Base-by-base conservation (phyloP, 2,888 invertebrate species). In the Liodrosophila aerea region DNA sequence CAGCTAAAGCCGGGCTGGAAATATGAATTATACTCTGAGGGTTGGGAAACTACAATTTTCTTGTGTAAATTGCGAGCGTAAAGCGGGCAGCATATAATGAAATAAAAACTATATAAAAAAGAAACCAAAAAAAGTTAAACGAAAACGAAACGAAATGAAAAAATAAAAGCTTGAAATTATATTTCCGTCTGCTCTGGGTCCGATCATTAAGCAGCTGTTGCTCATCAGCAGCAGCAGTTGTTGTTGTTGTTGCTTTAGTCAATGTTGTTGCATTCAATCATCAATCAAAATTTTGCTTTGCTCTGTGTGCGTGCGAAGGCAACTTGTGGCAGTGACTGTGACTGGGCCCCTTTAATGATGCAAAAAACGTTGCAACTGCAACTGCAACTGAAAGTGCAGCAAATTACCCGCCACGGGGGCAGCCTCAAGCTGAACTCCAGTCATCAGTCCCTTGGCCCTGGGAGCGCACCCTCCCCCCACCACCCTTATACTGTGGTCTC, bases 131-230 rank as follows among this genome's bases (percentile, higher is more conserved):
- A 37, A 37, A 39, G 3, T 22, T 22, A 5, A 22, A 22, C 22
- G 22, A 16, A 16, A 37, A 15, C 30, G 36, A 33, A 33, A 43
- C 22, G 30, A 45, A 31, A 40, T 57, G 30, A 13, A 34, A 34
- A 43, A 16, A n/a, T 36, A 50, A 43, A 59, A 67, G 63, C 39
- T 61, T 45, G 54, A 72, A 65, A 57, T 72, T 50, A 52, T 64
- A 64, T 71, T 56, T 44, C 57, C 63, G 51, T 53, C 54, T 63
- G 59, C 73, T 56, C 53, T 49, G 43, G 63, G 63, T 59, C 54
- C 34, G 72, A 82, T 85, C 83, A 80, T 80, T 80, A 82, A 80
- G 83, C 85, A 82, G 85, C 83, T 82, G 74, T 74, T 72, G 72
- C 64, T 73, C 74, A 69, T 72, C 70, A 64, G 64, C 18, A n/a